Base-by-base conservation (phyloP, 2,113 vertebrate species). In the Pithys albifrons region DNA sequence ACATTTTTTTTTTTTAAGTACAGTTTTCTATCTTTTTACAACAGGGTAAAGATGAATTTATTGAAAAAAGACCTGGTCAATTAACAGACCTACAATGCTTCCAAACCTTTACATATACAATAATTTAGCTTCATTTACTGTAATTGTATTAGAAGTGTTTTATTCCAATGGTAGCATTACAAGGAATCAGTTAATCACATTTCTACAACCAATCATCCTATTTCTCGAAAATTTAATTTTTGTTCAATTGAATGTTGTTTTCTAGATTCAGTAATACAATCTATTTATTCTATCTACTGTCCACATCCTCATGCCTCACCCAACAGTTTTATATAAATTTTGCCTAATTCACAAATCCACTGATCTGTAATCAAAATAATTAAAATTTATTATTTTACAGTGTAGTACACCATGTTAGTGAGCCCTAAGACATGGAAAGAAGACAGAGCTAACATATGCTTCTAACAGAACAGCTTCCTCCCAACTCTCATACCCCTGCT, bases 111-210 rank as follows among this genome's bases (percentile, higher is more conserved):
- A 91, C 71, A 74, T 61, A 87, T 9, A 91, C 15, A 81, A 59
- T 57, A 62, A 85, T 82, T 95, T 86, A 76, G 17, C 43, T 87
- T 75, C 12, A 95, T 89, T 95, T 91, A 14, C 61, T 78, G 4
- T 85, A 95, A 92, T 66, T 57, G 12, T 71, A 83, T 95, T 95
- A 94, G 31, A 77, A 93, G 62, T 82, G 18, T 14, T 39, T 77
- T 73, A 12, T 23, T 27, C 19, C 76, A 81, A 7, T n/a, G 7
- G 10, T 51, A 75, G 46, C 55, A 75, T 89, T 93, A 88, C 29
- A 75, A 95, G 37, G 55, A 88, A 93, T n/a, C 28, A 88, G 62
- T 95, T 91, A 94, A 90, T 91, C 69, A 78, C 70, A 80, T 85
- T 92, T 92, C 54, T 85, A 37, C 55, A 89, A 92, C 43, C 17